phyloP scores from a whole-genome alignment of 2,888 invertebrate species.

The Encarsia formosa region DNA sequence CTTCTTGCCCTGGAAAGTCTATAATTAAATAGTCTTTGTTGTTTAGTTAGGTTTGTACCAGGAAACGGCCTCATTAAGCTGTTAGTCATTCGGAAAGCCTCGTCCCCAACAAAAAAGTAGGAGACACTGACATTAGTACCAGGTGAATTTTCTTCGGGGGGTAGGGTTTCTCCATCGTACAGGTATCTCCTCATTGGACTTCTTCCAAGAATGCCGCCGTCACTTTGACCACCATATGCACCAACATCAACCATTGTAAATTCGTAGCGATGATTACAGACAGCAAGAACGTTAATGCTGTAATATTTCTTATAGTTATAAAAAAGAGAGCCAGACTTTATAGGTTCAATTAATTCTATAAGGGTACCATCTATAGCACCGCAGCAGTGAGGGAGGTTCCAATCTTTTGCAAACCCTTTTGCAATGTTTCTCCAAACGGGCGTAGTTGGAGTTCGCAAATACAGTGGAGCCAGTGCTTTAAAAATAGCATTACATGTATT shows the following conservation, averaged over 20 bases:
- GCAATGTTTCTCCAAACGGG: no score
- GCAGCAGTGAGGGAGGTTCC: no score
- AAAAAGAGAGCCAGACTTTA: slow-evolving; percentile 23
- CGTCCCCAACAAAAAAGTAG: slow-evolving; percentile 15
- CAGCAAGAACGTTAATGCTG: slow-evolving; percentile 26
- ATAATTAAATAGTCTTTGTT: slow-evolving; percentile 20
- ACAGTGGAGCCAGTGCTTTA: slow-evolving; percentile 11
- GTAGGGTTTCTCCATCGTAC: no score
- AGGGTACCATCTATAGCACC: no score
- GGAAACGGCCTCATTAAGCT: slow-evolving; percentile 21
- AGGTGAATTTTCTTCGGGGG: no score
- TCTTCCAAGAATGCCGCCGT: slow-evolving; percentile 21
- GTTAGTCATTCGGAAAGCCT: no score
- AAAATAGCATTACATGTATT: slow-evolving; percentile 19
- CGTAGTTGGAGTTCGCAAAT: slow-evolving; percentile 16
- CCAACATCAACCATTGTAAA: slow-evolving; percentile 26
- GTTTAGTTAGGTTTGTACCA: slow-evolving; percentile 1
- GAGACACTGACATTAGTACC: slow-evolving; percentile 9
- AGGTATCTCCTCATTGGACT: slow-evolving; percentile 10
- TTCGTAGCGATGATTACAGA: slow-evolving; percentile 28
- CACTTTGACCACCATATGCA: slow-evolving; percentile 24
- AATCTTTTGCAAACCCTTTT: slow-evolving; percentile 15
- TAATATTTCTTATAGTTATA: slow-evolving; percentile 31
- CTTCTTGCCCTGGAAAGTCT: no score
- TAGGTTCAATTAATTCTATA: slow-evolving; percentile 24